These are phyloP conservation scores for Acipenser transmontanus DNA, from an alignment of 2,797 vertebrate species.

Conservation along the genomic window DNA sequence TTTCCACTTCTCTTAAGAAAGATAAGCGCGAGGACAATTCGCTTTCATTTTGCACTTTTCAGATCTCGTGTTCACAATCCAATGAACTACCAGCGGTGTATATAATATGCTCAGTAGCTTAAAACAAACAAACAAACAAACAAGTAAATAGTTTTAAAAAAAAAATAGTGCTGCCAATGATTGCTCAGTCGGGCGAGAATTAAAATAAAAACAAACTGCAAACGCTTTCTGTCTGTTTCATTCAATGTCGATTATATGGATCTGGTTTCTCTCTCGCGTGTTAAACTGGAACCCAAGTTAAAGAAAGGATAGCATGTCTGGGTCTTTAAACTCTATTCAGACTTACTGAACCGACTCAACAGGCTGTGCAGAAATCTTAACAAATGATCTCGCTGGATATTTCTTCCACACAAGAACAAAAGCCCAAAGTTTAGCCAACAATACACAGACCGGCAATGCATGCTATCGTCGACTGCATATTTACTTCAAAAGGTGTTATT, in stretches of 20 bases:
- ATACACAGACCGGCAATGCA: too few species aligned
- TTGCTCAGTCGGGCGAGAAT: constrained; percentile 34
- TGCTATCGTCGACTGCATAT: too few species aligned
- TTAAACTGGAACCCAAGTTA: constrained; percentile 68
- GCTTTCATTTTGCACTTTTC: constrained; percentile 30
- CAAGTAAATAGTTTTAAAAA: too few species aligned
- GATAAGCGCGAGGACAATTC: constrained; percentile 27
- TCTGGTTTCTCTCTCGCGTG: constrained; percentile 75
- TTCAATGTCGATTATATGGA: constrained; percentile 61
- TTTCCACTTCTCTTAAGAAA: constrained; percentile 22
- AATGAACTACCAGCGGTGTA: constrained; percentile 33
- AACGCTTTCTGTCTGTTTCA: constrained; percentile 47
- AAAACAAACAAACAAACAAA: constrained; percentile 21
- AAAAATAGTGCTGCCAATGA: constrained; percentile 15
- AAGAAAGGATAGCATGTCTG: constrained; percentile 48
- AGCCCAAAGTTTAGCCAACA: too few species aligned
- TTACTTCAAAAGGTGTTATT: too few species aligned
- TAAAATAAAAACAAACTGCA: constrained; percentile 29
- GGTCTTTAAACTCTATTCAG: constrained; percentile 66
- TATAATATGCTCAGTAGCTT: constrained; percentile 8
- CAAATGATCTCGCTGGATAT: too few species aligned
- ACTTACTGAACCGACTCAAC: constrained; percentile 62
- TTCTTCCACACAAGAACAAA: too few species aligned
- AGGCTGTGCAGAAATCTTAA: constrained; percentile 18
- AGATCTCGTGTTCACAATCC: constrained; percentile 25